Percentiles rank a stretch among this genome's conserved stretches.
Conservation (phyloP, 1,140 invertebrate species). For the Lucilia sericata region DNA sequence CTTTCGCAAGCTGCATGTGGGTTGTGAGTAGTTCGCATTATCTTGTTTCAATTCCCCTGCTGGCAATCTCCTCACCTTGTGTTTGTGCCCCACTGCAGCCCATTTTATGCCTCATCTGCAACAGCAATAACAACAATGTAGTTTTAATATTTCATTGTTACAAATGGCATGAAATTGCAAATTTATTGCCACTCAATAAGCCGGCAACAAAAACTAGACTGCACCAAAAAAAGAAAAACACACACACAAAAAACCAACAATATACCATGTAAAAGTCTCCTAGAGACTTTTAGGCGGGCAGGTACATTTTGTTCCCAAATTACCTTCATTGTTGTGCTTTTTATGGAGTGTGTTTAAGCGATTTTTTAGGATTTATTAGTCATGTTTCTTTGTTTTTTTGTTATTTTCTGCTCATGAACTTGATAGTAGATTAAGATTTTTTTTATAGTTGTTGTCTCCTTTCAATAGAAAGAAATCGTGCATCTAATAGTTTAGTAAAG, state of each 20-base stretch:
- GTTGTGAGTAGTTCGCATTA: background rate
- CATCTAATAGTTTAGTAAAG: background rate
- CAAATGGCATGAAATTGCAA: slow-evolving; percentile 38
- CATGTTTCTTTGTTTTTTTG: background rate
- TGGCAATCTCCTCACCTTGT: too few relatives aligned
- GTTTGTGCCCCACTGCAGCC: too few relatives aligned
- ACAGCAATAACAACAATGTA: background rate
- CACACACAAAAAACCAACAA: background rate
- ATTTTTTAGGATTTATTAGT: slow-evolving; percentile 11
- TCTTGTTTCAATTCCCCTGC: too few relatives aligned
- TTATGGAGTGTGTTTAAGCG: background rate
- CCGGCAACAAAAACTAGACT: background rate
- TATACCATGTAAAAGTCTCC: background rate
- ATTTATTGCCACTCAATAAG: slow-evolving; percentile 34
- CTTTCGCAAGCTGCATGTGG: background rate
- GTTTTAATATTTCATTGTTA: slow-evolving; percentile 40
- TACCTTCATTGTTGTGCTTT: background rate
- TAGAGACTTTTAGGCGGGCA: background rate
- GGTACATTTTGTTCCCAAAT: background rate
- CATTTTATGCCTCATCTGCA: too few relatives aligned
- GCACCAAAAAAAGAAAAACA: background rate
- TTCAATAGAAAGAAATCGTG: slow-evolving; percentile 6
- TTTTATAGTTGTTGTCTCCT: slow-evolving; percentile 1
- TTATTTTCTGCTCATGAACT: background rate
- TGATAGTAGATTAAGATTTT: slow-evolving; percentile 16